Evolutionary conservation across 1,140 invertebrate genomes (phyloP).

Genomic region (Heliothis virescens): DNA sequence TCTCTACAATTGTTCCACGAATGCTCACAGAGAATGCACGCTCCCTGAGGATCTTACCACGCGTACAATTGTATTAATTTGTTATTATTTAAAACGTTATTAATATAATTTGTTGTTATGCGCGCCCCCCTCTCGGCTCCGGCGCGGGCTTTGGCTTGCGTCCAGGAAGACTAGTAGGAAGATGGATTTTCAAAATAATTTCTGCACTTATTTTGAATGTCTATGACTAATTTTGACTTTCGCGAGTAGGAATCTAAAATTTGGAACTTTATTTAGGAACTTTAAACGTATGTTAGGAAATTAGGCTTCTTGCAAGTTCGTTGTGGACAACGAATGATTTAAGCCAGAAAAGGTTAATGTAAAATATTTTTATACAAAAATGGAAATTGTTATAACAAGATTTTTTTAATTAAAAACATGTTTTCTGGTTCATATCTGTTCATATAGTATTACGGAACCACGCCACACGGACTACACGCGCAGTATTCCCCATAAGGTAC

Average conservation of each 20-base stretch:
- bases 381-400: neutral
- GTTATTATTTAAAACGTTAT: conserved; percentile 85
- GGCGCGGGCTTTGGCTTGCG: conserved; percentile 59
- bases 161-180: conserved; percentile 81
- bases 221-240: conserved; percentile 35
- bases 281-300: conserved; percentile 42
- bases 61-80: conserved; percentile 83
- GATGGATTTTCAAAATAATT: conserved; percentile 52
- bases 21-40: conserved; percentile 67
- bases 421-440: neutral
- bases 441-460: neutral
- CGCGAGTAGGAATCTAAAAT: conserved; percentile 10
- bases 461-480: conserved; percentile 18
- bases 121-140: conserved; percentile 70
- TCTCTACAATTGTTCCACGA: conserved; percentile 66
- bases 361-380: neutral
- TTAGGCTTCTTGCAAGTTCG: conserved; percentile 31
- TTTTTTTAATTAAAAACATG: neutral
- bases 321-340: neutral
- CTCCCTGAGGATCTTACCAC: conserved; percentile 64
- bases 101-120: conserved; percentile 86
- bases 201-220: conserved; percentile 23
- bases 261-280: conserved; percentile 60
- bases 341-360: neutral
- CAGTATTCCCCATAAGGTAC: conserved; percentile 60